These are phyloP conservation scores for Scolopax bukidnonensis DNA, from an alignment of 2,797 vertebrate species.

Conservation along the genomic window DNA sequence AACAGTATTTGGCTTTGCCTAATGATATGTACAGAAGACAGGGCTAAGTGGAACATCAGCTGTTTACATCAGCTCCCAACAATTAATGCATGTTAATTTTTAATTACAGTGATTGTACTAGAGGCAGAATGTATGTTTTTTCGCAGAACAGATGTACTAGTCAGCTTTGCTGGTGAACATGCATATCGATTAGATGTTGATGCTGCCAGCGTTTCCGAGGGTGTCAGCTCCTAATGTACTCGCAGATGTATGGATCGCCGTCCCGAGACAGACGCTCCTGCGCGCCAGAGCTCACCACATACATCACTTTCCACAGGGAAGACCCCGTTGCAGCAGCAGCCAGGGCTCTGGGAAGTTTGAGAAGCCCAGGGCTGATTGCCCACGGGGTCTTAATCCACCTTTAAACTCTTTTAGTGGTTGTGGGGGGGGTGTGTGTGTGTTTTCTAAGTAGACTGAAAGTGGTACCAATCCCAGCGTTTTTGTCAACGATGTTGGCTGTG, in stretches of 20 bases:
- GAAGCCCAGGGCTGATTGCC: background rate
- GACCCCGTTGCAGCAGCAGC: fast-evolving
- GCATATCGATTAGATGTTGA: slow-evolving; percentile 86
- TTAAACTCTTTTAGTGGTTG: background rate
- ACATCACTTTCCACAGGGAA: background rate
- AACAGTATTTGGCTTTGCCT: slow-evolving; percentile 84
- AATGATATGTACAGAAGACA: slow-evolving; percentile 94
- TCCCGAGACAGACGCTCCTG: slow-evolving; percentile 28
- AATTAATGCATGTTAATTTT: slow-evolving; percentile 99
- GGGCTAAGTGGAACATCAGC: slow-evolving; percentile 95
- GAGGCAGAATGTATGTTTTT: slow-evolving; percentile 89
- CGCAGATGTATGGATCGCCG: slow-evolving; percentile 54
- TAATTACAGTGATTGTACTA: slow-evolving; percentile 97
- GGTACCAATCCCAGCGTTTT: fast-evolving
- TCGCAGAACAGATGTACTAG: slow-evolving; percentile 88
- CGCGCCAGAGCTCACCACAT: background rate
- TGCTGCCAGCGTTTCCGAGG: slow-evolving; percentile 76
- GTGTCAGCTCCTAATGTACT: slow-evolving; percentile 64
- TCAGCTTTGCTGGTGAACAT: slow-evolving; percentile 83
- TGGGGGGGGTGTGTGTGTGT: background rate
- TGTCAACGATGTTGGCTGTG: background rate
- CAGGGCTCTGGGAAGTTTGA: background rate
- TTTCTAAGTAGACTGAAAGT: background rate
- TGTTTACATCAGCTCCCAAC: slow-evolving; percentile 94
- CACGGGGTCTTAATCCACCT: too few species aligned